Conservation (phyloP, 2,888 invertebrate genomes). For the Ditylenchus weischeri region DNA sequence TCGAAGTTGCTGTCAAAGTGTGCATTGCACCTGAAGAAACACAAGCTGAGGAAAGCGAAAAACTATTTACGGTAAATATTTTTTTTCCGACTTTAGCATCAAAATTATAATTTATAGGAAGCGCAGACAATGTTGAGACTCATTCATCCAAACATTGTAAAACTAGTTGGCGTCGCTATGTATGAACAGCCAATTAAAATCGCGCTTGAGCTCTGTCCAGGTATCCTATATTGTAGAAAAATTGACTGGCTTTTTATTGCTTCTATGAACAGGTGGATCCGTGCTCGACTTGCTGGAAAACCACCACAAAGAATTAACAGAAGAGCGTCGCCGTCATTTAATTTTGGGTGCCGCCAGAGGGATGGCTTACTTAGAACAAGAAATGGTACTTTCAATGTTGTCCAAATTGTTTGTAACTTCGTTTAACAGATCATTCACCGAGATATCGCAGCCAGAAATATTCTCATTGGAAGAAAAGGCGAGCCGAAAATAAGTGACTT, state of each 20-base stretch:
- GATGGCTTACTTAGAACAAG: conserved; percentile 14
- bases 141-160: conserved; percentile 16
- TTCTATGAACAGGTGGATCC: conserved; percentile 12
- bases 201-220: conserved; percentile 15
- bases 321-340: conserved; percentile 9
- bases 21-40: conserved; percentile 17
- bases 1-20: conserved; percentile 31
- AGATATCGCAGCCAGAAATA: conserved; percentile 20
- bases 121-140: conserved; percentile 16
- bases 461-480: conserved; percentile 6
- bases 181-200: conserved; percentile 21
- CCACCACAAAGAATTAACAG: conserved; percentile 1
- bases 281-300: conserved; percentile 15
- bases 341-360: conserved; percentile 12
- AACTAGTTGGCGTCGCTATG: conserved; percentile 19
- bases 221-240: not conserved
- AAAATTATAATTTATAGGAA: conserved; percentile 1
- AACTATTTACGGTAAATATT: conserved; percentile 25
- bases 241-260: not conserved
- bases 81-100: not conserved
- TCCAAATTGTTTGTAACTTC: not conserved
- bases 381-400: not conserved
- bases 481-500: conserved; percentile 45
- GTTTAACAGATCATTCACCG: conserved; percentile 12
- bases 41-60: conserved; percentile 24